Conservation (phyloP, 2,888 invertebrate species). For the Eurytoma adleriae region DNA sequence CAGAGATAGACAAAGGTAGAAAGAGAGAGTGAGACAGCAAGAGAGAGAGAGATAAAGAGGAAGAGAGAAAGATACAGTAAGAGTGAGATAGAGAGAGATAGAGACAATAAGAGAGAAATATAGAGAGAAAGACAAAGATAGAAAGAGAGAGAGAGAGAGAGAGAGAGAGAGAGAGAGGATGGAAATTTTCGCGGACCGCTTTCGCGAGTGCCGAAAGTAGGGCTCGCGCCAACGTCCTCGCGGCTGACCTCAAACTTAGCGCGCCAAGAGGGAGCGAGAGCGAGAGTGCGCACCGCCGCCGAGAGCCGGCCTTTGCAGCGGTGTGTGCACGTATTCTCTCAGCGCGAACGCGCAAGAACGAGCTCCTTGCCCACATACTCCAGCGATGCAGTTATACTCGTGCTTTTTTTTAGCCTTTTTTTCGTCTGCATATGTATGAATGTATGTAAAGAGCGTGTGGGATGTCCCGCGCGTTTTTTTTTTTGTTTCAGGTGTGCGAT, state of each 20-base stretch:
- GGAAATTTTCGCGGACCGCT: too few relatives aligned
- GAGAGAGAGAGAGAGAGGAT: background rate
- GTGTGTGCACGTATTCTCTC: too few relatives aligned
- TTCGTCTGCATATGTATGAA: too few relatives aligned
- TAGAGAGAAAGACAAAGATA: background rate
- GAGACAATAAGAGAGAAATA: background rate
- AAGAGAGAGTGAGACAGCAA: background rate
- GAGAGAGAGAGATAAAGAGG: background rate
- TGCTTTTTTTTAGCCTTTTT: too few relatives aligned
- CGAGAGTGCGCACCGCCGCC: background rate
- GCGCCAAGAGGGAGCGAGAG: background rate
- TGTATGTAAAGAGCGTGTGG: too few relatives aligned
- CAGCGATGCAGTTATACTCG: too few relatives aligned
- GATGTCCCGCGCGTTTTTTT: too few relatives aligned
- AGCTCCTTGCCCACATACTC: too few relatives aligned
- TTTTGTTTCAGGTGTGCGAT: too few relatives aligned
- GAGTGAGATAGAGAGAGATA: background rate
- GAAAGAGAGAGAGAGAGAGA: background rate
- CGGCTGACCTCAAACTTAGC: constrained; percentile 8
- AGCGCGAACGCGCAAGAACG: too few relatives aligned
- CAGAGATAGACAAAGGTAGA: background rate
- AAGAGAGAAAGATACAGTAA: constrained; percentile 5
- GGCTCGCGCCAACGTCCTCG: background rate
- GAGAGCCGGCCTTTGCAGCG: too few relatives aligned
- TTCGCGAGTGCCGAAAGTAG: constrained; percentile 4